Percentiles rank a stretch among this genome's conserved stretches.
Conservation (phyloP, 2,113 vertebrate species). For the Melanerpes aurifrons region DNA sequence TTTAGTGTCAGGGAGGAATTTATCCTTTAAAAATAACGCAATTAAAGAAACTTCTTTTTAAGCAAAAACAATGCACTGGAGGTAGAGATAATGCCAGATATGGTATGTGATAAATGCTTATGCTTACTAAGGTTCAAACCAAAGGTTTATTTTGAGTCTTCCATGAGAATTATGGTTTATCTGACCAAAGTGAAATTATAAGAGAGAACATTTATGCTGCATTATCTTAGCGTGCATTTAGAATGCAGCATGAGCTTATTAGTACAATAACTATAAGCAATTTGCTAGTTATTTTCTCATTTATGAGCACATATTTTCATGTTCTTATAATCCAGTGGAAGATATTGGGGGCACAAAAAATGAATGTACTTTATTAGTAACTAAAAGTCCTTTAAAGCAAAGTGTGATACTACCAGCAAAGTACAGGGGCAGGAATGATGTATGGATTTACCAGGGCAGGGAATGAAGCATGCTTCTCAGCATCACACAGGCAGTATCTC, state of each 20-base stretch:
- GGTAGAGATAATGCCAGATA: neutral
- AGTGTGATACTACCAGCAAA: neutral
- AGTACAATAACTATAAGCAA: neutral
- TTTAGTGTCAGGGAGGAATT: neutral
- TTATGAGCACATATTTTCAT: neutral
- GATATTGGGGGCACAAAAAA: neutral
- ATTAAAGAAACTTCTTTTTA: neutral
- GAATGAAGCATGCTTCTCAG: neutral
- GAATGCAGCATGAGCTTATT: neutral
- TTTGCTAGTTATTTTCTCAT: neutral
- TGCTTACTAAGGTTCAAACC: neutral
- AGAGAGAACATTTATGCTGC: neutral
- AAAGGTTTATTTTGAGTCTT: neutral
- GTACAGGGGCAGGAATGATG: neutral
- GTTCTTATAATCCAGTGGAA: neutral
- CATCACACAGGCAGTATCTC: neutral
- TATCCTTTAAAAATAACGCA: neutral
- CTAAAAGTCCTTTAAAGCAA: neutral
- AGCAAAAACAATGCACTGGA: neutral
- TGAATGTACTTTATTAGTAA: neutral
- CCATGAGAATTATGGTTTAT: neutral
- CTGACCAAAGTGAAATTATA: neutral
- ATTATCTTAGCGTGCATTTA: neutral
- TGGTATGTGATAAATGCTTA: neutral
- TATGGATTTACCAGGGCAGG: neutral